Base-by-base conservation (phyloP, 1,140 invertebrate genomes). In the Zaprionus kolodkinae region DNA sequence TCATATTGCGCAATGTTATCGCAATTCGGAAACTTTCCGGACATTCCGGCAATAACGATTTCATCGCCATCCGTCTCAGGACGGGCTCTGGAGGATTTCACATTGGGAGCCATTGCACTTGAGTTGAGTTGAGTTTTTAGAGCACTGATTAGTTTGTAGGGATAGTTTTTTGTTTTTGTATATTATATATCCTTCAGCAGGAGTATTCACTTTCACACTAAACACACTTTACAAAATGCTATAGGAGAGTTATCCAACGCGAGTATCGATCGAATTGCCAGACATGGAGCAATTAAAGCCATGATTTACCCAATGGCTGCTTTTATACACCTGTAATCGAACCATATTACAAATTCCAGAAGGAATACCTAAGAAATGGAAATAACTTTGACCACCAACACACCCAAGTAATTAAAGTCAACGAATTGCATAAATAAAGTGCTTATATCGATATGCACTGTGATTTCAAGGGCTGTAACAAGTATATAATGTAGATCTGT, bases 1-100 rank as follows among this genome's bases (percentile, higher is more conserved):
- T 95, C 93, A 52, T 98, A 96, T 77, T 97, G 95, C 15, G 94
- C 91, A 38, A 99, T 94, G 88, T 96, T 97, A 43, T 96, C 94
- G 0, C 96, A 97, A 77, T 98, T 95, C 0, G 98, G 98, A 93
- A 98, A 98, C 85, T 95, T 94, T 12, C 98, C 97, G 1, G 97
- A 95, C 12, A 98, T 94, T 30, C 95, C 95, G 27, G 93, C 92
- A 78, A 99, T 97, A 35, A 97, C 96, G 60, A 99, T 95, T 79
- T 98, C 97, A 66, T 98, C 97, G 1, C 95, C 96, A 45, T 89
- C 88, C 13, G 76, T 81, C 30, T 91, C 91, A 11, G 91, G 88
- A 54, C 54, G 64, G 6, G 77, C 66, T 70, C 91, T 73, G 0
- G 91, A 91, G 52, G 74, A 81, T 55, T 90, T 91, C 63, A 67